Percentiles rank a stretch among this genome's conserved stretches.
These are phyloP conservation scores for Meloidogyne exigua DNA, from an alignment of 1,140 invertebrate species.

Conservation along the genomic window DNA sequence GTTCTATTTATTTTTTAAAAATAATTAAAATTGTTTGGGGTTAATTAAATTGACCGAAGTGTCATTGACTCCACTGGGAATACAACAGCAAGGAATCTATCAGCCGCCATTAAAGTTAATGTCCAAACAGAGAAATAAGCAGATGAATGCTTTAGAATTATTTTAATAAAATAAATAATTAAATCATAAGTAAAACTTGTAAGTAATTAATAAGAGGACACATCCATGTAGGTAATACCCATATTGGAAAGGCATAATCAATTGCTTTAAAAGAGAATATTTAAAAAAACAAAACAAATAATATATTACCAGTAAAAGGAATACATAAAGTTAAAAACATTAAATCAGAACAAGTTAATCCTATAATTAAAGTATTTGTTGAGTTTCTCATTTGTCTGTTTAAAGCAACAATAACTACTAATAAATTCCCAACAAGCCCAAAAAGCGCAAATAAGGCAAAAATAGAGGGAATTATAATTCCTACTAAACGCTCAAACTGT, in stretches of 20 bases:
- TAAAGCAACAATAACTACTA: slow-evolving; percentile 57
- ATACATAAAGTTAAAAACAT: slow-evolving; percentile 93
- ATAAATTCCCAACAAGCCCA: slow-evolving; percentile 54
- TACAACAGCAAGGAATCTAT: slow-evolving; percentile 78
- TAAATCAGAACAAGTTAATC: slow-evolving; percentile 73
- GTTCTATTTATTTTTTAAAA: too few relatives aligned
- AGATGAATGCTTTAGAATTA: slow-evolving; percentile 71
- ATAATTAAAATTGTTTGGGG: not conserved
- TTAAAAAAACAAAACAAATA: not conserved
- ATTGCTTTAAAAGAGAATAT: slow-evolving; percentile 68
- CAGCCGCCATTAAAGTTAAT: slow-evolving; percentile 87
- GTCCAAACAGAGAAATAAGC: slow-evolving; percentile 91
- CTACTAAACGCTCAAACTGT: slow-evolving; percentile 51
- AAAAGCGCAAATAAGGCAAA: slow-evolving; percentile 55
- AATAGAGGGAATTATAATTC: slow-evolving; percentile 57
- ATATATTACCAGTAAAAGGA: slow-evolving; percentile 73
- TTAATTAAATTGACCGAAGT: slow-evolving; percentile 6
- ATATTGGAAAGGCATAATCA: slow-evolving; percentile 80
- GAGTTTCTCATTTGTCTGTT: slow-evolving; percentile 60
- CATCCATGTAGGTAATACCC: slow-evolving; percentile 70
- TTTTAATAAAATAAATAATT: not conserved
- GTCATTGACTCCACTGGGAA: slow-evolving; percentile 32
- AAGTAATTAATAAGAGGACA: slow-evolving; percentile 60
- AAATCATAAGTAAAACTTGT: slow-evolving; percentile 40
- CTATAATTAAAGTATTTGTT: slow-evolving; percentile 56